A percentile compares a stretch with the other conserved stretches of the same genome.
Evolutionary conservation across 2,113 vertebrate species (phyloP).

Genomic region (Ceratotherium simum): DNA sequence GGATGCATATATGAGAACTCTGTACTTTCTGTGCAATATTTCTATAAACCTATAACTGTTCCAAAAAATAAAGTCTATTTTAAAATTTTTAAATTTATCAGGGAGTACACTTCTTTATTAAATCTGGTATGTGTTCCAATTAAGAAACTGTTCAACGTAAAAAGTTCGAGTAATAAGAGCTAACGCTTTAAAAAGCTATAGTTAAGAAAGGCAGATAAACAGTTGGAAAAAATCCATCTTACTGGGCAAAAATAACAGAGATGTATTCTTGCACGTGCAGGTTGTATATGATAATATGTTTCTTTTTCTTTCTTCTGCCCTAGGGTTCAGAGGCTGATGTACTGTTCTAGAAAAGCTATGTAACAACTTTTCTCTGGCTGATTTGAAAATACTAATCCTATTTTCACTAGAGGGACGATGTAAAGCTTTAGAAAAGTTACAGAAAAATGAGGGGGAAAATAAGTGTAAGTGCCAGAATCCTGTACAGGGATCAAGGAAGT

Average conservation of each 20-base stretch:
- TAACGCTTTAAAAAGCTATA: neutral
- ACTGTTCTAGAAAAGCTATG: neutral
- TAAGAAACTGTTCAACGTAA: neutral
- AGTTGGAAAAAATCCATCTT: neutral
- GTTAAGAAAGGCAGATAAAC: neutral
- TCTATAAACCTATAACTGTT: neutral
- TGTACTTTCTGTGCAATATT: neutral
- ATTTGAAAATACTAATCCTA: neutral
- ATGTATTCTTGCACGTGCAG: neutral
- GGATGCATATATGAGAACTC: neutral
- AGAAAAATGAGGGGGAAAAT: neutral
- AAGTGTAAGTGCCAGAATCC: neutral
- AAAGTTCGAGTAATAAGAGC: neutral
- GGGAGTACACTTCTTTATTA: neutral
- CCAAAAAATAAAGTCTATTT: constrained; percentile 5
- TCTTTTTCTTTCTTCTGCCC: constrained; percentile 3
- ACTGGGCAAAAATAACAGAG: neutral
- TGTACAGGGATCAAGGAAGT: constrained; percentile 14
- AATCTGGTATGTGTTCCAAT: neutral
- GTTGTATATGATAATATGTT: neutral
- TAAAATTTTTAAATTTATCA: neutral
- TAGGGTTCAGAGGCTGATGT: neutral
- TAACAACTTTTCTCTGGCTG: neutral
- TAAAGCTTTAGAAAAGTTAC: constrained; percentile 18
- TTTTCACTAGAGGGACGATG: neutral